phyloP scores from a whole-genome alignment of 2,888 invertebrate genomes.

The Trachelus stipa region DNA sequence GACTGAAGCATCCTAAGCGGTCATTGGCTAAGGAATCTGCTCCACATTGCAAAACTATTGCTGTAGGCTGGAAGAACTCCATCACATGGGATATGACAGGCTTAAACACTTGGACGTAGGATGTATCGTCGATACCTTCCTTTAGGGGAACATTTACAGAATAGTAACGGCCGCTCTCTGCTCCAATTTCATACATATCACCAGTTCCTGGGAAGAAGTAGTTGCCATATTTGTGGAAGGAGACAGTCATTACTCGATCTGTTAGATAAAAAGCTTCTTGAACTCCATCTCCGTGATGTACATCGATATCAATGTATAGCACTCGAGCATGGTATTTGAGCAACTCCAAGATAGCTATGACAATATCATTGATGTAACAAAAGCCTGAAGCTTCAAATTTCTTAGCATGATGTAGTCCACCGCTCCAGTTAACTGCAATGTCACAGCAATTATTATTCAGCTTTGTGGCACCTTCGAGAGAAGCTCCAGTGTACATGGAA shows the following conservation, averaged over 20 bases:
- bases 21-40: conserved; percentile 98
- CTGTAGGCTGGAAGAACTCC: conserved; percentile 96
- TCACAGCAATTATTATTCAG: conserved; percentile 95
- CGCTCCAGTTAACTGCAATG: conserved; percentile 99
- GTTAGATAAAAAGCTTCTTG: conserved; percentile 98
- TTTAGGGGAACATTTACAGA: conserved; percentile 98
- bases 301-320: conserved; percentile 98
- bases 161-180: conserved; percentile 95
- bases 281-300: conserved; percentile 97
- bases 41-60: conserved; percentile 97
- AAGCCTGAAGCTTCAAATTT: conserved; percentile 99
- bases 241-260: conserved; percentile 98
- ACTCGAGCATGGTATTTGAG: conserved; percentile 94
- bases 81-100: conserved; percentile 94
- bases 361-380: conserved; percentile 99
- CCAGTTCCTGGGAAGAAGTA: conserved; percentile 99
- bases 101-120: conserved; percentile 93
- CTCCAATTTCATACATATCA: conserved; percentile 98
- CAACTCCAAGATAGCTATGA: conserved; percentile 95
- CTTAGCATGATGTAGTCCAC: conserved; percentile 98
- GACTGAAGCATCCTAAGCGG: conserved; percentile 93
- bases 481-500: conserved; percentile 98
- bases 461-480: conserved; percentile 96
- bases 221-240: conserved; percentile 98
- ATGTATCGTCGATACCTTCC: conserved; percentile 96